Conservation (phyloP, 37 sponge, comb jelly and placozoan genomes). For the Agelas oroides region DNA sequence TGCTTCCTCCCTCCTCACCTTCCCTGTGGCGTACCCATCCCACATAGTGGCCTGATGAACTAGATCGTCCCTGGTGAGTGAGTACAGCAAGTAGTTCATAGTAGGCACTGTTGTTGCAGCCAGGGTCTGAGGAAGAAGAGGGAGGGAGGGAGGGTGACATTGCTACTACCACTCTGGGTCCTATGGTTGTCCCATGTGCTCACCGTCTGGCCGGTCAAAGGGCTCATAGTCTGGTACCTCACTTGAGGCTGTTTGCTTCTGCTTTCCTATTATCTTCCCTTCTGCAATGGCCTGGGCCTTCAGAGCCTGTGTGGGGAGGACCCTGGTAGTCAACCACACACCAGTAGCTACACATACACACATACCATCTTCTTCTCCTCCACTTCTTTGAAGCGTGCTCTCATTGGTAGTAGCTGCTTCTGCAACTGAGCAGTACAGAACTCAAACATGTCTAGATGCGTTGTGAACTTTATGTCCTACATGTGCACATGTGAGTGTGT, state of each 20-base stretch:
- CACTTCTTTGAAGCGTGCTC: constrained; percentile 78
- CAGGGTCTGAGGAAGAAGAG: constrained; percentile 71
- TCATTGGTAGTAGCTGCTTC: constrained; percentile 71
- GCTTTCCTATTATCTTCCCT: constrained; percentile 10
- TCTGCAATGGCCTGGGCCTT: constrained; percentile 59
- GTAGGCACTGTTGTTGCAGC: constrained; percentile 95
- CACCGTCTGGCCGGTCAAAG: constrained; percentile 83
- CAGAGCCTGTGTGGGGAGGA: constrained; percentile 23
- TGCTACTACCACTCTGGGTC: too few species aligned
- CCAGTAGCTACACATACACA: not conserved
- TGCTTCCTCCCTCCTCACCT: too few species aligned
- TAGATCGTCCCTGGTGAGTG: constrained; percentile 96
- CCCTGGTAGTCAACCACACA: not conserved
- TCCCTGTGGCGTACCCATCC: constrained; percentile 77
- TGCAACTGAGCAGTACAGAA: constrained; percentile 93
- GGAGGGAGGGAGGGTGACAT: not conserved
- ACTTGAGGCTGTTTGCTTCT: not conserved
- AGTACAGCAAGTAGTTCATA: constrained; percentile 96
- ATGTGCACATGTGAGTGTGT: too few species aligned
- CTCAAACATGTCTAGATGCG: constrained; percentile 88
- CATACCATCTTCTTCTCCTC: constrained; percentile 85
- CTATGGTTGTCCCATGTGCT: not conserved
- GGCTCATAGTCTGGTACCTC: constrained; percentile 76
- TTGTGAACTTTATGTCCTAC: constrained; percentile 93
- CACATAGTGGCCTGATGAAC: constrained; percentile 96